A percentile compares a stretch with the other conserved stretches of the same genome.
Evolutionary conservation across 2,797 vertebrate species (phyloP).

Genomic region (Silurus aristotelis): DNA sequence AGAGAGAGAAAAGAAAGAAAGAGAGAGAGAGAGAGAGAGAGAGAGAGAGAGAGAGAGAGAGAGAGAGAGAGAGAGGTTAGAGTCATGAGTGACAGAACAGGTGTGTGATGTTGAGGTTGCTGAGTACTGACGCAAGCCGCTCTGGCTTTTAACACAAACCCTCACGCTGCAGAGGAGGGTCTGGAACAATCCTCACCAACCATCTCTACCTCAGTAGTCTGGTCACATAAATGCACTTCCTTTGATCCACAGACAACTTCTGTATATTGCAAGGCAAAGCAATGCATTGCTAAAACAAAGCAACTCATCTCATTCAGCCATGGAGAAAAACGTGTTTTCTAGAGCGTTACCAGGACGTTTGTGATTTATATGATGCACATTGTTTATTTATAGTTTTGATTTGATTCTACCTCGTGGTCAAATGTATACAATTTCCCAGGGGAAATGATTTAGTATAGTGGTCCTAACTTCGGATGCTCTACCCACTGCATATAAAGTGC

Average conservation of each 20-base stretch:
- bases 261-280: background rate
- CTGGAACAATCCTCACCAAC: slow-evolving; percentile 17
- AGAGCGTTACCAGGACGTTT: no score
- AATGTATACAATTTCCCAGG: background rate
- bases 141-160: slow-evolving; percentile 44
- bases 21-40: background rate
- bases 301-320: background rate
- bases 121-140: slow-evolving; percentile 53
- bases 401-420: background rate
- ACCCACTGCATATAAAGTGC: background rate
- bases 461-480: background rate
- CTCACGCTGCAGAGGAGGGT: slow-evolving; percentile 5
- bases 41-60: background rate
- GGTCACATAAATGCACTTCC: slow-evolving; percentile 6
- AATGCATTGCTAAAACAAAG: background rate
- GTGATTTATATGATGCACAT: no score
- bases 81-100: slow-evolving; percentile 76
- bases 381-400: background rate
- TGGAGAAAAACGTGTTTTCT: background rate
- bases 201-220: slow-evolving; percentile 12
- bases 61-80: slow-evolving; percentile 16
- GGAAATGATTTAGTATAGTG: background rate
- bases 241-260: slow-evolving; percentile 3
- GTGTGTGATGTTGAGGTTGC: slow-evolving; percentile 61
- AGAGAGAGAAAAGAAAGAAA: slow-evolving; percentile 3